Evolutionary conservation across 2,113 vertebrate species (phyloP), one percentile per base, ranked within the genome.

Genomic region (Tetraodon nigroviridis): DNA sequence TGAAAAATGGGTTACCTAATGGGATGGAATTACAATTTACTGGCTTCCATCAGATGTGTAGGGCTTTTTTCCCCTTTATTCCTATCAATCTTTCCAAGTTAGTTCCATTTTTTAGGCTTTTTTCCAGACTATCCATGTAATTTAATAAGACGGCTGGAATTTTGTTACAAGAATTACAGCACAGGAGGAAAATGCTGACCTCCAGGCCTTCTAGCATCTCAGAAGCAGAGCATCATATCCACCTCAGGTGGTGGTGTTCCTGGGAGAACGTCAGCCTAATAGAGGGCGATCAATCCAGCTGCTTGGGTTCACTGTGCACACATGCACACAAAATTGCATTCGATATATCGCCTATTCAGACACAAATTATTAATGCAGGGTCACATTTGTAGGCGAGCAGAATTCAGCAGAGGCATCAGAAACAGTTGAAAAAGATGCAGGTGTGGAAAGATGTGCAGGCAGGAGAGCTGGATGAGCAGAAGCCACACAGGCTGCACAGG

Each of bases 221-320:
- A 16, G 68, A 73, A 55, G 51, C 29, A 46, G 14, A 47, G 42
- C 51, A 42, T 64, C 61, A 37, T 20, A 53, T 69, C 58, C 32
- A 63, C 52, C 58, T 59, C 47, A 57, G 51, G 50, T 64, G 32
- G 55, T 64, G 53, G 65, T 58, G 51, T 29, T 58, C 53, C 64
- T 59, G 19, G 27, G 60, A 76, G 67, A 76, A 55, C 32, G 59
- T 61, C 64, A 65, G 62, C 68, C 75, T 70, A 76, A 84, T 68
- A 62, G 62, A 59, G 49, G 59, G 55, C 49, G 70, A 64, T 48
- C 58, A 64, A 69, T 78, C 69, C 50, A 19, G 44, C 75, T 60
- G 69, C 22, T 52, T 1, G 16, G 59, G 61, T 68, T 48, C 59
- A 61, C 53, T 21, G 22, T 58, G 27, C 44, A 20, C 22, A 55